A percentile compares a stretch with the other conserved stretches of the same genome.
Evolutionary conservation across 2,797 vertebrate species (phyloP).

Genomic region (Enoplosus armatus): DNA sequence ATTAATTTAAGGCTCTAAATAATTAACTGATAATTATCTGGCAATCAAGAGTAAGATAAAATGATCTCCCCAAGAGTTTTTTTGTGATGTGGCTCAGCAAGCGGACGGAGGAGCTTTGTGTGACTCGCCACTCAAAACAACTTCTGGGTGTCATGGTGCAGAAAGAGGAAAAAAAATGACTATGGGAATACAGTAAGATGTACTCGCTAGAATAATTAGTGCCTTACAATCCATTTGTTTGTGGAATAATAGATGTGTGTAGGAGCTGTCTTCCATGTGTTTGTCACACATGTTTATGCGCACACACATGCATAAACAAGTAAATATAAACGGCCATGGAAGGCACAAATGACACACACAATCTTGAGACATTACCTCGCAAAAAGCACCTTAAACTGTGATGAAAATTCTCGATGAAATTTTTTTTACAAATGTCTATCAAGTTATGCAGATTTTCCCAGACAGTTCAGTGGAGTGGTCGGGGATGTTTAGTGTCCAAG

Average conservation of each 20-base stretch:
- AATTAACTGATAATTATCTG: constrained; percentile 91
- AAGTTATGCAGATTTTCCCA: background rate
- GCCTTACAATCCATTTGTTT: constrained; percentile 71
- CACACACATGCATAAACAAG: constrained; percentile 28
- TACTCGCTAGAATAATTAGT: constrained; percentile 71
- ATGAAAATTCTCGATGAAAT: background rate
- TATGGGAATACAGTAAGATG: constrained; percentile 62
- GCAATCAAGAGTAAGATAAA: constrained; percentile 88
- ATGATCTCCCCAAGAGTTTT: constrained; percentile 79
- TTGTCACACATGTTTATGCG: constrained; percentile 31
- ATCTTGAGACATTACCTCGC: background rate
- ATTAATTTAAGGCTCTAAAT: constrained; percentile 90
- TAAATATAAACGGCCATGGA: constrained; percentile 24
- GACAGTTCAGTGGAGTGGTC: constrained; percentile 17
- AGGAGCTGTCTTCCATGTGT: constrained; percentile 60
- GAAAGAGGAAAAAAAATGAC: constrained; percentile 38
- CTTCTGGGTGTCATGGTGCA: constrained; percentile 47
- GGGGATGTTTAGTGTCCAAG: constrained; percentile 46
- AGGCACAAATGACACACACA: constrained; percentile 3
- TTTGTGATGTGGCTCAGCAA: constrained; percentile 71
- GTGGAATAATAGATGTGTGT: constrained; percentile 69
- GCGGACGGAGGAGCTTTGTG: constrained; percentile 58
- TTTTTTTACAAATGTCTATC: constrained; percentile 2
- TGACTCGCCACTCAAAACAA: constrained; percentile 68
- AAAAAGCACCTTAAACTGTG: constrained; percentile 7